phyloP scores from a whole-genome alignment of 1,140 invertebrate species.

The Schlechtendalia chinensis region DNA sequence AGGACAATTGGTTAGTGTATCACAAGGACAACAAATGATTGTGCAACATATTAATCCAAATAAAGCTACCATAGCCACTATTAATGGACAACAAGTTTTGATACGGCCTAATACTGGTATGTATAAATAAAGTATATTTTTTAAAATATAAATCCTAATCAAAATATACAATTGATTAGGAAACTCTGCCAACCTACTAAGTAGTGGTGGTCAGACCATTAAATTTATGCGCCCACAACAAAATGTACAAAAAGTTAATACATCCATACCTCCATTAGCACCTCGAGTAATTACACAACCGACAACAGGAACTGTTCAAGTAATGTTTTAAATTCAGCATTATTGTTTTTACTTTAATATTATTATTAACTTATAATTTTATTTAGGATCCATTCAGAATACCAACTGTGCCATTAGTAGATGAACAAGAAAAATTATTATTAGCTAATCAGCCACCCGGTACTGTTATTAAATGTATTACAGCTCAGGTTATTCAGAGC shows the following conservation, averaged over 20 bases:
- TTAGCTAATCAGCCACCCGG: slow-evolving; percentile 75
- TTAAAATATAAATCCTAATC: background rate
- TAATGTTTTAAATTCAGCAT: background rate
- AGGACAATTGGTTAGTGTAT: slow-evolving; percentile 69
- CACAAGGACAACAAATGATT: slow-evolving; percentile 64
- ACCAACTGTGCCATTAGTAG: slow-evolving; percentile 28
- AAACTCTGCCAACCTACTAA: background rate
- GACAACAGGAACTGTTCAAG: slow-evolving; percentile 13
- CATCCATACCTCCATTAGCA: slow-evolving; percentile 38
- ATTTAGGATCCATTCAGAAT: slow-evolving; percentile 47
- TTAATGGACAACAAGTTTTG: slow-evolving; percentile 78
- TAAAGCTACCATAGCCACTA: slow-evolving; percentile 72
- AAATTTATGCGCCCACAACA: slow-evolving; percentile 35
- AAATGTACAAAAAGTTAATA: slow-evolving; percentile 27
- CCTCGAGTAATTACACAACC: background rate
- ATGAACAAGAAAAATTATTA: slow-evolving; percentile 58
- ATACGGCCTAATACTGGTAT: slow-evolving; percentile 60
- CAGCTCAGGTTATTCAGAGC: slow-evolving; percentile 78
- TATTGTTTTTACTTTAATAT: background rate
- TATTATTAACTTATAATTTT: background rate
- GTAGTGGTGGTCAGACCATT: slow-evolving; percentile 9
- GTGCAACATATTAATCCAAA: slow-evolving; percentile 75
- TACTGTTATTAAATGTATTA: slow-evolving; percentile 83
- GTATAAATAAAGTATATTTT: background rate
- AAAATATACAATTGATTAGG: slow-evolving; percentile 32